Conservation (phyloP, 2,797 vertebrate genomes). For the Stomatorhinus walkeri region DNA sequence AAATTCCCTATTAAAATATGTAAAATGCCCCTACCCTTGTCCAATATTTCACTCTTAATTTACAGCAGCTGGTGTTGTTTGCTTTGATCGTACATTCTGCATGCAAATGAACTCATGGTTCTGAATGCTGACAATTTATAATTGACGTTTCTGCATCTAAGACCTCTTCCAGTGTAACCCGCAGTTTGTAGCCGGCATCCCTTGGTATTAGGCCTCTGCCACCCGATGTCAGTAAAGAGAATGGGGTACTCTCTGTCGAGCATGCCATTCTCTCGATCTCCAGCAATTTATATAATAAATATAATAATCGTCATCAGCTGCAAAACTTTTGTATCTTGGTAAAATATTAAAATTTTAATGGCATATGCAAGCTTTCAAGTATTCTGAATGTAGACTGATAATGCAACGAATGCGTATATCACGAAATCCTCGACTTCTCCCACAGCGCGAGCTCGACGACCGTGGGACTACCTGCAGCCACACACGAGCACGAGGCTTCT, state of each 20-base stretch:
- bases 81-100: constrained; percentile 3
- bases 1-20: background rate
- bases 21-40: background rate
- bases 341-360: background rate
- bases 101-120: constrained; percentile 11
- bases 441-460: background rate
- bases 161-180: background rate
- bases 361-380: background rate
- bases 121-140: constrained; percentile 4
- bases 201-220: background rate
- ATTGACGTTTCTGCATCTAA: background rate
- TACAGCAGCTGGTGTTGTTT: background rate
- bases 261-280: background rate
- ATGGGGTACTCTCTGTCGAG: background rate
- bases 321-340: background rate
- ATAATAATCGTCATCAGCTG: background rate
- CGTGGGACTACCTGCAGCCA: background rate
- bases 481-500: background rate
- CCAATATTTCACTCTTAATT: constrained; percentile 19
- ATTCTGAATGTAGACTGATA: background rate
- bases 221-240: background rate
- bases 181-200: background rate
- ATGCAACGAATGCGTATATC: background rate
- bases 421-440: background rate
- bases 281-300: background rate